Percentiles rank a stretch among this genome's conserved stretches.
Conservation (phyloP, 1,140 invertebrate species). For the Coboldia fuscipes region DNA sequence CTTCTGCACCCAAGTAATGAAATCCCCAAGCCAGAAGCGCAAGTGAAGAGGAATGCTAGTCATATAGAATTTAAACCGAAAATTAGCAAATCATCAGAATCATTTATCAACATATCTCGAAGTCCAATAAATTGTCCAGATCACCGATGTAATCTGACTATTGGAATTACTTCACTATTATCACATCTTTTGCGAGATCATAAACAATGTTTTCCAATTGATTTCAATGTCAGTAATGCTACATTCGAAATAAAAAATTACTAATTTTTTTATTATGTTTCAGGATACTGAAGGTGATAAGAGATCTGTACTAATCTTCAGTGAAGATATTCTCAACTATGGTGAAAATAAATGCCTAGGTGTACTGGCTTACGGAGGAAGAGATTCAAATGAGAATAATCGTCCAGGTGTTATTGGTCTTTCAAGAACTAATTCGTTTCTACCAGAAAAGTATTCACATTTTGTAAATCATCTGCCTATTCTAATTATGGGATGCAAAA, state of each 20-base stretch:
- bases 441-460: constrained; percentile 5
- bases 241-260: too few relatives aligned
- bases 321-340: constrained; percentile 4
- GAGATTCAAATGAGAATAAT: background rate
- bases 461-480: constrained; percentile 5
- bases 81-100: background rate
- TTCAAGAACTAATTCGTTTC: constrained; percentile 5
- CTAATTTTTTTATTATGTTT: too few relatives aligned
- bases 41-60: too few relatives aligned
- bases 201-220: constrained; percentile 5
- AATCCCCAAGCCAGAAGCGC: too few relatives aligned
- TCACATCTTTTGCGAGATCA: constrained; percentile 6
- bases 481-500: constrained; percentile 6
- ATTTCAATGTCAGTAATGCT: too few relatives aligned
- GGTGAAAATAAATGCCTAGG: constrained; percentile 6
- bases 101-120: background rate
- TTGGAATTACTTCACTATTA: constrained; percentile 5
- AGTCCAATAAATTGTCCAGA: constrained; percentile 6
- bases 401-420: constrained; percentile 3
- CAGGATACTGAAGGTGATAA: constrained; percentile 3
- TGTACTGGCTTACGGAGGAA: constrained; percentile 5
- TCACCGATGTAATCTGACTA: constrained; percentile 2
- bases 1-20: too few relatives aligned
- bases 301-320: constrained; percentile 5
- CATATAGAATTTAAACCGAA: background rate